phyloP scores from a whole-genome alignment of 2,888 invertebrate species.

The Thelaira solivaga region DNA sequence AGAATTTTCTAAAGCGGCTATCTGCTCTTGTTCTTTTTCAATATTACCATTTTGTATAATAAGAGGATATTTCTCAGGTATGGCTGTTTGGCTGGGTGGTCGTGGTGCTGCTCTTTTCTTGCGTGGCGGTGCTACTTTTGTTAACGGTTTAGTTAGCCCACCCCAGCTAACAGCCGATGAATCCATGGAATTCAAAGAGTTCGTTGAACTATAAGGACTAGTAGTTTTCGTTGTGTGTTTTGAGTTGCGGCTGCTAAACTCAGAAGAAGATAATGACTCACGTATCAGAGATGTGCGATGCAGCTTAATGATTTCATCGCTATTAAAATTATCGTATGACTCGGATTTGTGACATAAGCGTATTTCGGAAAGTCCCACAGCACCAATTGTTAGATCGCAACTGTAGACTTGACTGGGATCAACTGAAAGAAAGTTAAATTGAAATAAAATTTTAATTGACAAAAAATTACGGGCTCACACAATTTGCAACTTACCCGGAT shows the following conservation, averaged over 20 bases:
- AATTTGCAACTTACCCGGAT: conserved; percentile 80
- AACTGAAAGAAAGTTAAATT: conserved; percentile 64
- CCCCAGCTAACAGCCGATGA: conserved; percentile 76
- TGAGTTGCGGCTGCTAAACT: conserved; percentile 76
- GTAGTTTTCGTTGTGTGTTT: conserved; percentile 75
- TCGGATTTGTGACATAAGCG: conserved; percentile 76
- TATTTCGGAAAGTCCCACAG: conserved; percentile 77
- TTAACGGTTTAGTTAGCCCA: conserved; percentile 68
- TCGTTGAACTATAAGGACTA: conserved; percentile 77
- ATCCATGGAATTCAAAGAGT: conserved; percentile 77
- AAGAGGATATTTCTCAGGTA: conserved; percentile 71
- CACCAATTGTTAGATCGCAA: conserved; percentile 76
- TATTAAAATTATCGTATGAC: conserved; percentile 74
- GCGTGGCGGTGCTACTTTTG: conserved; percentile 71
- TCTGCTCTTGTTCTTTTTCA: background rate
- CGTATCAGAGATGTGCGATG: conserved; percentile 72
- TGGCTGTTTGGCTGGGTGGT: conserved; percentile 75
- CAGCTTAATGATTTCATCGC: conserved; percentile 74
- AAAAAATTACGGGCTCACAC: background rate
- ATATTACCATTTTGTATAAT: conserved; percentile 62
- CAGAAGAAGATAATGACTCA: conserved; percentile 76
- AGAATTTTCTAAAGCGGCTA: background rate
- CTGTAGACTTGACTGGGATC: conserved; percentile 77
- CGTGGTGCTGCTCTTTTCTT: conserved; percentile 76
- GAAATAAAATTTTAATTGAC: background rate